phyloP scores from a whole-genome alignment of 2,797 vertebrate genomes.

The Cynopterus sphinx region DNA sequence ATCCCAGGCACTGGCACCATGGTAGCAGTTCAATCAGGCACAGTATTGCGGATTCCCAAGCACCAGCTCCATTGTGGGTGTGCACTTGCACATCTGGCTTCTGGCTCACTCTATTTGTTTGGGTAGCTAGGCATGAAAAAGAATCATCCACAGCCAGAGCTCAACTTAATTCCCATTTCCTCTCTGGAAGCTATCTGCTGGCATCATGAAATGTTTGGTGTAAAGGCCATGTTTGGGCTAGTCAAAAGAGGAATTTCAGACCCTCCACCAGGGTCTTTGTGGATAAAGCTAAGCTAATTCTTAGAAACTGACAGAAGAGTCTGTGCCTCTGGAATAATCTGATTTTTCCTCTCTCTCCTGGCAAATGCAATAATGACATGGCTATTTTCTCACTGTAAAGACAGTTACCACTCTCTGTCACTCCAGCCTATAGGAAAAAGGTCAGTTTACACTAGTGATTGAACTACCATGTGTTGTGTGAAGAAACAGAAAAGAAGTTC shows the following conservation, averaged over 20 bases:
- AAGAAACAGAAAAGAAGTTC: background rate
- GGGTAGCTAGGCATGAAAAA: slow-evolving; percentile 80
- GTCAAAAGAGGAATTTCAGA: slow-evolving; percentile 74
- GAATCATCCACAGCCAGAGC: slow-evolving; percentile 78
- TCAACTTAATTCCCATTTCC: slow-evolving; percentile 74
- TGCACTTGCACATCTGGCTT: slow-evolving; percentile 76
- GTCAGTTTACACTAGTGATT: slow-evolving; percentile 10
- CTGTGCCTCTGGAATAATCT: slow-evolving; percentile 71
- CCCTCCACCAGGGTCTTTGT: slow-evolving; percentile 43
- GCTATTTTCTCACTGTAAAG: slow-evolving; percentile 74
- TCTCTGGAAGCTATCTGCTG: slow-evolving; percentile 76
- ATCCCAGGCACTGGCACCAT: slow-evolving; percentile 67
- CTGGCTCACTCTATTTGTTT: slow-evolving; percentile 78
- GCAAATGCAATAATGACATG: slow-evolving; percentile 55
- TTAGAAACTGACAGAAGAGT: slow-evolving; percentile 73
- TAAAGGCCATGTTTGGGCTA: slow-evolving; percentile 42
- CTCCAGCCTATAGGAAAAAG: background rate
- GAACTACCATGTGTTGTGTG: background rate
- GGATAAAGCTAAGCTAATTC: slow-evolving; percentile 70
- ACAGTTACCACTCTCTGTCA: slow-evolving; percentile 51
- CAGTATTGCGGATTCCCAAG: slow-evolving; percentile 76
- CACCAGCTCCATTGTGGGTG: slow-evolving; percentile 58
- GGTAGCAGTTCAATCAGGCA: slow-evolving; percentile 67
- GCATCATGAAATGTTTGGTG: slow-evolving; percentile 59
- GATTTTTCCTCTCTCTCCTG: slow-evolving; percentile 69